A percentile compares a stretch with the other conserved stretches of the same genome.
These are phyloP conservation scores for Diabrotica virgifera DNA, from an alignment of 1,140 invertebrate species.

Conservation along the genomic window DNA sequence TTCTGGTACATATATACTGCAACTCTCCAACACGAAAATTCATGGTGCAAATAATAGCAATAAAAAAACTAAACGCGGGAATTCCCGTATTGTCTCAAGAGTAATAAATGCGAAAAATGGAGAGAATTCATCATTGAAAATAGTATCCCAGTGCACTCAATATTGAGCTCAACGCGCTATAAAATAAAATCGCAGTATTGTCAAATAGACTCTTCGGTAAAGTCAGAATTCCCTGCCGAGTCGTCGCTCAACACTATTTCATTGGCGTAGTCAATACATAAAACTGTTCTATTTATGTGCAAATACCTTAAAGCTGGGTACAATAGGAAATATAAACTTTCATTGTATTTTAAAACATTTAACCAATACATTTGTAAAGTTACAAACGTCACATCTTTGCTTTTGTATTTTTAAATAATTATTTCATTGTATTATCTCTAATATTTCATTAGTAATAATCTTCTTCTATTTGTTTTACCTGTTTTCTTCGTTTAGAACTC, in stretches of 20 bases:
- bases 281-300: too few species aligned
- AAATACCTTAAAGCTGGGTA: too few species aligned
- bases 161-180: slow-evolving; percentile 1
- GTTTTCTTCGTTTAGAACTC: too few species aligned
- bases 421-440: too few species aligned
- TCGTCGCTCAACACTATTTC: background rate
- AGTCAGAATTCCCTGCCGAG: background rate
- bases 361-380: too few species aligned
- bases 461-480: too few species aligned
- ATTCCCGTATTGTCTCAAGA: background rate
- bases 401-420: too few species aligned
- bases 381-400: too few species aligned
- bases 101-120: slow-evolving; percentile 1
- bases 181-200: background rate
- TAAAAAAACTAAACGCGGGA: background rate
- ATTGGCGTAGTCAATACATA: background rate
- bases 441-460: too few species aligned
- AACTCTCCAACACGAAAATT: background rate
- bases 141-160: background rate
- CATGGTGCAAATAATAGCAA: background rate
- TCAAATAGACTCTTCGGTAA: background rate
- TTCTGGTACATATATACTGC: too few species aligned
- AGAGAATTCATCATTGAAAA: slow-evolving; percentile 1
- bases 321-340: too few species aligned
- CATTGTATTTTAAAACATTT: too few species aligned